Evolutionary conservation across 2,888 invertebrate species (phyloP).

Genomic region (Cataglyphis rosenhaueri): DNA sequence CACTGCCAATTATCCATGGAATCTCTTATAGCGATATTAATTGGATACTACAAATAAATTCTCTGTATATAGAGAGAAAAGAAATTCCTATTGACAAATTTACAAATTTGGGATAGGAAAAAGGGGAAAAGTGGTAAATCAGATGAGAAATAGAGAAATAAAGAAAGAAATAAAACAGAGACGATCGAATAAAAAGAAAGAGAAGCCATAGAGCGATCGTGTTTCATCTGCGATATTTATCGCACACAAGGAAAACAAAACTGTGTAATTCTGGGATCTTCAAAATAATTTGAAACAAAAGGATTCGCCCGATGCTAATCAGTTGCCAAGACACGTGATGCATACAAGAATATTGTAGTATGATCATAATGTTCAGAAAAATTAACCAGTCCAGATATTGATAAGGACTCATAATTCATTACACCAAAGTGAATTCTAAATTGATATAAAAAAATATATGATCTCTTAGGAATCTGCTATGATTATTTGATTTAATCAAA

Average conservation of each 20-base stretch:
- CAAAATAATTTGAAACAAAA: neutral
- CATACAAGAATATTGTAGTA: neutral
- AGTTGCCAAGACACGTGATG: neutral
- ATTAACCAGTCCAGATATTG: neutral
- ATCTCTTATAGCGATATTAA: conserved; percentile 59
- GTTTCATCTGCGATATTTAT: conserved; percentile 8
- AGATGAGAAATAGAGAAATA: neutral
- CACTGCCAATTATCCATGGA: conserved; percentile 35
- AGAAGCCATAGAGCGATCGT: neutral
- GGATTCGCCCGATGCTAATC: neutral
- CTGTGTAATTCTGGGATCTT: neutral
- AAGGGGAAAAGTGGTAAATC: neutral
- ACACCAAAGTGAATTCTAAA: neutral
- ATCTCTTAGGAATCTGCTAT: neutral
- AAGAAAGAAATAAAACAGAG: neutral
- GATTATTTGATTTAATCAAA: neutral
- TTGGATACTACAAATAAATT: conserved; percentile 46
- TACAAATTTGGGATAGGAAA: neutral
- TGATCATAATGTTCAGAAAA: neutral
- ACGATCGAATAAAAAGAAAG: neutral
- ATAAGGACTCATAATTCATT: neutral
- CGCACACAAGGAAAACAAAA: neutral
- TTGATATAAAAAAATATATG: neutral
- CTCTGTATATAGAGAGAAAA: conserved; percentile 51
- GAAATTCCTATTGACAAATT: conserved; percentile 64